Conservation (phyloP, 1,140 invertebrate species). For the Achatina immaculata region DNA sequence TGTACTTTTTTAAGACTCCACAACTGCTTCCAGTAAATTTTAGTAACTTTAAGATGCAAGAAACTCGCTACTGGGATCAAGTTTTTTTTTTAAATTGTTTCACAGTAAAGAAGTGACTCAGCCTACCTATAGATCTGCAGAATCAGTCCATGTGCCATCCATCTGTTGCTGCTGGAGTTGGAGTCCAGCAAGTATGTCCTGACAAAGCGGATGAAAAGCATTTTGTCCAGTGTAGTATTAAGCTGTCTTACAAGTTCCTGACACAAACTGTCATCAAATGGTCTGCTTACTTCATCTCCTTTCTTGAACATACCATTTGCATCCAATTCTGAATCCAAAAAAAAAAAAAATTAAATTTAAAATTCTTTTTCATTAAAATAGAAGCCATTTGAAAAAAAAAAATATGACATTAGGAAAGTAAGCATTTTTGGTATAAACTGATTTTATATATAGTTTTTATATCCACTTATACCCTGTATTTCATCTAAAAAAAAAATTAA, state of each 20-base stretch:
- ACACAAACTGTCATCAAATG: slow-evolving; percentile 82
- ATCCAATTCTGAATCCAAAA: slow-evolving; percentile 6
- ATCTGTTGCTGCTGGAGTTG: slow-evolving; percentile 91
- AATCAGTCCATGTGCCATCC: slow-evolving; percentile 86
- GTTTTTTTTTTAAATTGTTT: no score
- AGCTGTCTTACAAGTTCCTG: slow-evolving; percentile 80
- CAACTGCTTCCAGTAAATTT: no score
- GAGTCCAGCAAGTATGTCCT: slow-evolving; percentile 93
- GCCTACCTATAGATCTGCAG: slow-evolving; percentile 68
- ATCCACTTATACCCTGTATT: no score
- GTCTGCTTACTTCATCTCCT: slow-evolving; percentile 87
- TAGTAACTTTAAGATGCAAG: no score
- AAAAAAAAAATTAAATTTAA: slow-evolving; percentile 1
- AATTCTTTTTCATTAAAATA: background rate
- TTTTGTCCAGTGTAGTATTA: slow-evolving; percentile 79
- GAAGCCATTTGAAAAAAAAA: background rate
- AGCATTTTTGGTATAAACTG: no score
- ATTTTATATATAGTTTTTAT: no score
- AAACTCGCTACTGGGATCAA: no score
- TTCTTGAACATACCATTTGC: slow-evolving; percentile 39
- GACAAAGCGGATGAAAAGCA: slow-evolving; percentile 83
- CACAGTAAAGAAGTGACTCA: no score
- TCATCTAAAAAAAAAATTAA: background rate
- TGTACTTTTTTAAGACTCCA: no score
- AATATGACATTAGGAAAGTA: slow-evolving; percentile 10